Evolutionary conservation across 2,113 vertebrate species (phyloP), one percentile per base, ranked within the genome.

Genomic region (Microtus oregoni): DNA sequence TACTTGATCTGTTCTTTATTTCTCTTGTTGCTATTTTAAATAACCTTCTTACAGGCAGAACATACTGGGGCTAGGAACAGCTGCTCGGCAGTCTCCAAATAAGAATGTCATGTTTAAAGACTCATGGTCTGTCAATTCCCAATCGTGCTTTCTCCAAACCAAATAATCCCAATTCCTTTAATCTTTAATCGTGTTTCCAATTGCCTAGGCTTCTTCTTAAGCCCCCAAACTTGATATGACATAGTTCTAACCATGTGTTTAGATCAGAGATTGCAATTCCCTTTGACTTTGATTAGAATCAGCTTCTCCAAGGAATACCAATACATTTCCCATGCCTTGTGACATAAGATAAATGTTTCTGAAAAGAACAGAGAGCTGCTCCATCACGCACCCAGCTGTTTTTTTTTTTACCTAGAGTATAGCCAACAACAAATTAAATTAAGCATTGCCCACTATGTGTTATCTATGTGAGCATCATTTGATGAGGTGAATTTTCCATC

Each of bases 161-260:
- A 96, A 96, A 91, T 97, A 95, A 94, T 94, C 81, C 52, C 94
- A 96, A 97, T 97, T 97, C 85, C 68, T 97, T 97, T 96, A 24
- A 95, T 94, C 93, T 98, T 96, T 94, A 92, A 94, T 94, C 73
- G 93, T 92, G 78, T 67, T 85, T 87, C 63, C 78, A 94, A 52
- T 77, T 96, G 58, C 32, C 65, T 86, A 58, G 28, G 41, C 55
- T 81, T 96, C 95, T 94, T 90, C 75, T 96, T 93, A 97, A 97
- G 30, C 61, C 50, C 11, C 75, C 78, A 77, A 92, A 90, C 30
- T 95, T 94, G 95, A 96, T 90, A 97, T 92, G 72, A 97, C 75
- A 96, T 91, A 93, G 38, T 92, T 97, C 38, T 86, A 96, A 93
- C 75, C 38, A 96, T 91, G 47, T 97, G 93, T 97, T 97, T 95